phyloP scores from a whole-genome alignment of 2,797 vertebrate genomes.

The Falco columbarius region DNA sequence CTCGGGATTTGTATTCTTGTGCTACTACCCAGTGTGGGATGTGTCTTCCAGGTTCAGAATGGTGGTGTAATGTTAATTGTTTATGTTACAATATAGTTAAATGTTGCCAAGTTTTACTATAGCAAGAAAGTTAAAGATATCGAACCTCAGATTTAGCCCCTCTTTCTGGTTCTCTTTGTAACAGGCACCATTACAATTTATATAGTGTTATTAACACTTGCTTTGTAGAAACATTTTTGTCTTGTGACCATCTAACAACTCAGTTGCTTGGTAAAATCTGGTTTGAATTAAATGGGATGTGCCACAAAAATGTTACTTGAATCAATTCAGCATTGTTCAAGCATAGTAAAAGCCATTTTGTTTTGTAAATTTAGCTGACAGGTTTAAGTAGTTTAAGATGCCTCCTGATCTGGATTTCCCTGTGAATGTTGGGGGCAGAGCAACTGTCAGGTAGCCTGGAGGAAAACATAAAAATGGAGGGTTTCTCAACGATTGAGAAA shows the following conservation, averaged over 20 bases:
- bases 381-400: constrained; percentile 18
- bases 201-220: background rate
- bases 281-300: background rate
- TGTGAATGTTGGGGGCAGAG: constrained; percentile 65
- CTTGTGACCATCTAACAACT: background rate
- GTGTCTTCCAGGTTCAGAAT: background rate
- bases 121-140: background rate
- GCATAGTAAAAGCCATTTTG: constrained; percentile 49
- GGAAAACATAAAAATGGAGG: constrained; percentile 6
- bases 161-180: background rate
- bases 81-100: background rate
- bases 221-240: background rate
- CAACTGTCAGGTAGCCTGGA: constrained; percentile 42
- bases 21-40: background rate
- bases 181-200: background rate
- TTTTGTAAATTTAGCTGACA: constrained; percentile 57
- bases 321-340: constrained; percentile 41
- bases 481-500: constrained; percentile 35
- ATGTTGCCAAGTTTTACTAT: background rate
- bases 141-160: background rate
- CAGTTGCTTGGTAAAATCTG: background rate
- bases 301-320: constrained; percentile 29
- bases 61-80: background rate
- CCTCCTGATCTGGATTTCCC: constrained; percentile 50
- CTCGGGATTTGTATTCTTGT: background rate